A percentile compares a stretch with the other conserved stretches of the same genome.
Evolutionary conservation across 53 echinoderm and acorn worm genomes (phyloP).

Genomic region (Astropecten irregularis): DNA sequence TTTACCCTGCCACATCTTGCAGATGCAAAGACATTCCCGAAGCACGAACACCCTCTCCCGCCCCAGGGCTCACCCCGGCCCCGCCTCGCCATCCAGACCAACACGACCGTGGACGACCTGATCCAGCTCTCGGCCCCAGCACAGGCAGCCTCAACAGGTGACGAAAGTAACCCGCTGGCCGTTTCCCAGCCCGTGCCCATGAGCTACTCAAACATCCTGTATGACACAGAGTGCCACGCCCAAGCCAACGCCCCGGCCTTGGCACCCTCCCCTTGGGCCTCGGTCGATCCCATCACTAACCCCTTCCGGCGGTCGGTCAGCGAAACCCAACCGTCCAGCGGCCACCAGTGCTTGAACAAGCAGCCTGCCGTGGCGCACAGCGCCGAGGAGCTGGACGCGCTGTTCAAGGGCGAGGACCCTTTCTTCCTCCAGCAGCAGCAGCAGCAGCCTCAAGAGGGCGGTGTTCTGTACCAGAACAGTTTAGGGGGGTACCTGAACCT

Average conservation of each 20-base stretch:
- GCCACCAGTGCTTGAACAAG: not conserved
- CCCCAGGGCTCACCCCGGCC: constrained; percentile 44
- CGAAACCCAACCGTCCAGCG: constrained; percentile 52
- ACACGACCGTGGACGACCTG: constrained; percentile 33
- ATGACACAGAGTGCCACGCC: constrained; percentile 59
- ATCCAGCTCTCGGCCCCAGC: constrained; percentile 13
- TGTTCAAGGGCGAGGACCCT: constrained; percentile 9
- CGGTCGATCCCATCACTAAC: constrained; percentile 9
- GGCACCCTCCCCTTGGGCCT: not conserved
- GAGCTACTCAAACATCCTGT: constrained; percentile 67
- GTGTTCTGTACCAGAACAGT: constrained; percentile 14
- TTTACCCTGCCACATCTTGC: too few relatives aligned
- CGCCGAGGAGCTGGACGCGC: constrained; percentile 7
- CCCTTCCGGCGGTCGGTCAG: constrained; percentile 88
- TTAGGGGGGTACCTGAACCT: constrained; percentile 26
- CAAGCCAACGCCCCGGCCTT: constrained; percentile 31
- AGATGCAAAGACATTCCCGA: constrained; percentile 2
- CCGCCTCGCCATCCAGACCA: constrained; percentile 18
- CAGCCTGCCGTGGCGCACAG: constrained; percentile 16
- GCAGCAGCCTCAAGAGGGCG: not conserved
- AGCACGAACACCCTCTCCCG: constrained; percentile 56
- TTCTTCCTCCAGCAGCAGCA: not conserved
- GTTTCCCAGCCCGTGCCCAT: constrained; percentile 6
- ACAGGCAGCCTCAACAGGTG: constrained; percentile 11
- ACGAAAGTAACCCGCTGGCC: not conserved